phyloP scores from a whole-genome alignment of 2,797 vertebrate species.

The Petrocephalus sullivani region DNA sequence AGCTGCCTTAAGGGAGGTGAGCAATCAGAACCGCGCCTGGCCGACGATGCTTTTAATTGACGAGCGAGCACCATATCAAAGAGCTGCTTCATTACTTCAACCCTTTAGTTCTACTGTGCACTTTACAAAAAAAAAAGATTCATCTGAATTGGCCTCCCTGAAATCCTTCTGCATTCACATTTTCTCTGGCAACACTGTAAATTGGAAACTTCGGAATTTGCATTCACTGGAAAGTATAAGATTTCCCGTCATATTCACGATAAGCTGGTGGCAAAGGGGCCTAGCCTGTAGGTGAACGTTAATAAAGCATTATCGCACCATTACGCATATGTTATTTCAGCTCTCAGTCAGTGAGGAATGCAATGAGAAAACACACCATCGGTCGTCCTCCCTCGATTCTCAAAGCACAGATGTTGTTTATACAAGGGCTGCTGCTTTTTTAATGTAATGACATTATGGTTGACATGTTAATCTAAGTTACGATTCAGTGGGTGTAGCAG shows the following conservation, averaged over 20 bases:
- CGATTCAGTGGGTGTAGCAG: neutral
- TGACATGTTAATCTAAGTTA: neutral
- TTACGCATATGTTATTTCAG: neutral
- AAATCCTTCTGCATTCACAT: neutral
- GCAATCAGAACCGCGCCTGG: conserved; percentile 60
- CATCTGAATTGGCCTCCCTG: neutral
- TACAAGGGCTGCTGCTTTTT: neutral
- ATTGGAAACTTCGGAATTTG: neutral
- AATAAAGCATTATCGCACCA: neutral
- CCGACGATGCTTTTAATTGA: conserved; percentile 2
- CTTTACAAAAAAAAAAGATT: neutral
- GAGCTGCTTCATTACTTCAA: neutral
- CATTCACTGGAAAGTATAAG: neutral
- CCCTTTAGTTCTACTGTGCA: neutral
- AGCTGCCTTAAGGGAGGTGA: conserved; percentile 46
- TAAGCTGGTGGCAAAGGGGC: neutral
- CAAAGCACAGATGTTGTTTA: neutral
- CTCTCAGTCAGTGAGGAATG: neutral
- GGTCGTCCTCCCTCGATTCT: neutral
- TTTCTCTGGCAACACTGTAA: neutral
- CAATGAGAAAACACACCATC: neutral
- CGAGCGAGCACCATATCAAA: conserved; percentile 22
- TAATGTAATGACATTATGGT: neutral
- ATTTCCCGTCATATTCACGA: neutral
- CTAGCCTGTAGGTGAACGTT: neutral